Conservation (phyloP, 1,140 invertebrate genomes). For the Macrostomum lignano region DNA sequence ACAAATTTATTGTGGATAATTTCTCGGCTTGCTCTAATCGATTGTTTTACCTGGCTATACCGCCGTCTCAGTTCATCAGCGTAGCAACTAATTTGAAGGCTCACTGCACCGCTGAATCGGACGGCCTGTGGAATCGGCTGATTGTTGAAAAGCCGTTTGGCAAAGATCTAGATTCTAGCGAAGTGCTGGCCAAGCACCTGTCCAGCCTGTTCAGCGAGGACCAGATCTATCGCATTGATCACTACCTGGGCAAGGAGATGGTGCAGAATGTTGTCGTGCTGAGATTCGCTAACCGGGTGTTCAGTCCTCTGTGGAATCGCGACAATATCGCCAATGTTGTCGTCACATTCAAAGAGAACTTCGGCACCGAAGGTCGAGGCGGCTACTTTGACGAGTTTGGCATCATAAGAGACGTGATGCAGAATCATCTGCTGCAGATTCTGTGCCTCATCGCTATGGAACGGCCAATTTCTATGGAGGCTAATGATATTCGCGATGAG, state of each 20-base stretch:
- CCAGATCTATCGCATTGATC: conserved; percentile 86
- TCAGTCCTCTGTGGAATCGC: conserved; percentile 35
- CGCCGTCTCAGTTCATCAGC: conserved; percentile 65
- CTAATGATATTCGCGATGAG: conserved; percentile 85
- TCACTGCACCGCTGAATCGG: conserved; percentile 54
- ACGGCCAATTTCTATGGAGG: conserved; percentile 64
- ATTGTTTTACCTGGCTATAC: conserved; percentile 82
- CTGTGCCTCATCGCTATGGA: conserved; percentile 91
- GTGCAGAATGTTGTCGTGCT: conserved; percentile 92
- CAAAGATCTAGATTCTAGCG: conserved; percentile 52
- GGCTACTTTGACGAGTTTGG: conserved; percentile 97
- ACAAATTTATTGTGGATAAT: conserved; percentile 31
- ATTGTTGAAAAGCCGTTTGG: conserved; percentile 98
- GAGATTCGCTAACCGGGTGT: conserved; percentile 32
- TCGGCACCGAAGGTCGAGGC: conserved; percentile 83
- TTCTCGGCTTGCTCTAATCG: conserved; percentile 38
- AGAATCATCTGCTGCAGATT: conserved; percentile 92
- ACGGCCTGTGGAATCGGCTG: conserved; percentile 33
- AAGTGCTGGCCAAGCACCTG: conserved; percentile 55
- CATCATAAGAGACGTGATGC: conserved; percentile 88
- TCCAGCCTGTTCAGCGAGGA: conserved; percentile 64
- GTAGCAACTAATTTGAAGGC: conserved; percentile 55
- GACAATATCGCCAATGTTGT: conserved; percentile 75
- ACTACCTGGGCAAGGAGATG: conserved; percentile 98
- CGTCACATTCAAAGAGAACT: conserved; percentile 93